Evolutionary conservation across 2,888 invertebrate genomes (phyloP).

Genomic region (Thecophora atra): DNA sequence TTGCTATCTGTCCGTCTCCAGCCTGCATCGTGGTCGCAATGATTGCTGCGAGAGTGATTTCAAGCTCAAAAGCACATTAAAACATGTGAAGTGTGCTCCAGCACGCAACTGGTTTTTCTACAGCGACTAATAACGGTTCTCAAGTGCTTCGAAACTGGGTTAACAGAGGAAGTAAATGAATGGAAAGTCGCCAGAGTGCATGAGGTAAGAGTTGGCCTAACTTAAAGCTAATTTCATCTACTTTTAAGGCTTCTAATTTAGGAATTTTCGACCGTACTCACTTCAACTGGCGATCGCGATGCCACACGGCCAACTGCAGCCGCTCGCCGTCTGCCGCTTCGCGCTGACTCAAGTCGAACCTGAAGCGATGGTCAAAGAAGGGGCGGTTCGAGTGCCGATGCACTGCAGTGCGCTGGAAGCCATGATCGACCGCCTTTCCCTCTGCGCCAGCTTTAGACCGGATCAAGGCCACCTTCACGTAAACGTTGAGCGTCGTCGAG

Average conservation of each 20-base stretch:
- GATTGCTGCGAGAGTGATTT: no score
- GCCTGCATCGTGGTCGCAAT: no score
- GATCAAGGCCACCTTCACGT: slow-evolving; percentile 75
- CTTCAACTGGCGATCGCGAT: slow-evolving; percentile 83
- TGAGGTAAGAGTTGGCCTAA: not conserved
- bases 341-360: slow-evolving; percentile 67
- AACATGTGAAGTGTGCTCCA: no score
- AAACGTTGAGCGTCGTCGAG: slow-evolving; percentile 76
- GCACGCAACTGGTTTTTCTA: no score
- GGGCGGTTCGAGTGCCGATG: slow-evolving; percentile 81
- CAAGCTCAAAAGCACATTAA: no score
- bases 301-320: slow-evolving; percentile 85
- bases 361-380: slow-evolving; percentile 81
- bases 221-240: no score
- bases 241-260: no score
- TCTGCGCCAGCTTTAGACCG: no score
- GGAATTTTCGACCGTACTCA: slow-evolving; percentile 67
- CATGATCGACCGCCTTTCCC: slow-evolving; percentile 56
- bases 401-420: slow-evolving; percentile 82
- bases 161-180: no score
- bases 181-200: not conserved
- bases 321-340: slow-evolving; percentile 56
- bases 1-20: no score
- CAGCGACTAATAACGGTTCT: no score
- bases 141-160: no score